Conservation (phyloP, 2,113 vertebrate genomes). For the Tragelaphus scriptus region DNA sequence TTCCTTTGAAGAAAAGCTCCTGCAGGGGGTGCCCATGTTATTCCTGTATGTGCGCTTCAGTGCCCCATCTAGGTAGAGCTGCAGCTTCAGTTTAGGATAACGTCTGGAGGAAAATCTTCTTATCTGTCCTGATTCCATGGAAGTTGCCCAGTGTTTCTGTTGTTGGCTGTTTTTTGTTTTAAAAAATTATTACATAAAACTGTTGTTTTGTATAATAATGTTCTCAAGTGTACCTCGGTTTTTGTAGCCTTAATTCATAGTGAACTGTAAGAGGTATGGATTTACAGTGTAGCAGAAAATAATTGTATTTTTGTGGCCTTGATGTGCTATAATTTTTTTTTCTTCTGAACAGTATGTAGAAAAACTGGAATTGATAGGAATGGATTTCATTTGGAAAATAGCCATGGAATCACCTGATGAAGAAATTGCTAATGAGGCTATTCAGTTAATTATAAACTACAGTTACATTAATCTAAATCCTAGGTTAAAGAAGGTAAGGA, state of each 20-base stretch:
- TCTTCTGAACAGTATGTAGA: constrained; percentile 91
- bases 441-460: constrained; percentile 97
- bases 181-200: neutral
- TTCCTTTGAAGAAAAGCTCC: constrained; percentile 1
- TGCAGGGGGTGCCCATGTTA: neutral
- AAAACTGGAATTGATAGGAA: constrained; percentile 95
- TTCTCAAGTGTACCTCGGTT: neutral
- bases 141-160: neutral
- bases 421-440: constrained; percentile 99
- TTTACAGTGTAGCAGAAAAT: neutral
- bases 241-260: neutral
- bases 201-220: neutral
- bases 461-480: constrained; percentile 99
- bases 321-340: neutral
- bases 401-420: constrained; percentile 99
- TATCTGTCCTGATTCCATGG: neutral
- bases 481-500: constrained; percentile 94
- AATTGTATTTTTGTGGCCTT: neutral
- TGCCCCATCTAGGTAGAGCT: neutral
- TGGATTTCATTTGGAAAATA: constrained; percentile 99
- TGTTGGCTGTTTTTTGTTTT: neutral
- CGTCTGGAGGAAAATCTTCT: neutral
- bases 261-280: neutral
- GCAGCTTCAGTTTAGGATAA: neutral
- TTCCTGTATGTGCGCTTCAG: neutral